A percentile compares a stretch with the other conserved stretches of the same genome.
phyloP scores from a whole-genome alignment of 2,113 vertebrate species.

The Rhynchomys soricoides region DNA sequence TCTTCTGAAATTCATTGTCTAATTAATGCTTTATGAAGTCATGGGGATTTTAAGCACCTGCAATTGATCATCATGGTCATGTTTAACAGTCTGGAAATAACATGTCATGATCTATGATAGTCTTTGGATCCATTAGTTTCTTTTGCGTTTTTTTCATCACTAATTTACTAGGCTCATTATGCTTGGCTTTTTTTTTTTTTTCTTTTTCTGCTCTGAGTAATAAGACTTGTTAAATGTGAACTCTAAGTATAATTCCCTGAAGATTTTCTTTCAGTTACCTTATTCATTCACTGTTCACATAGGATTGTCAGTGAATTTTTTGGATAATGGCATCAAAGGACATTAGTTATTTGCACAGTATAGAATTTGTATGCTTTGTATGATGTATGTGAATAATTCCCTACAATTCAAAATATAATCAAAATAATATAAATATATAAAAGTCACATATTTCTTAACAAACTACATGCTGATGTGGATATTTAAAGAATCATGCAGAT shows the following conservation, averaged over 20 bases:
- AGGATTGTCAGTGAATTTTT: not conserved
- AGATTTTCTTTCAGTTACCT: conserved; percentile 27
- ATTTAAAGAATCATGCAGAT: not conserved
- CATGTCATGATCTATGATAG: conserved; percentile 69
- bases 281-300: conserved; percentile 32
- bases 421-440: not conserved
- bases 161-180: conserved; percentile 29
- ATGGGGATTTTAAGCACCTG: conserved; percentile 74
- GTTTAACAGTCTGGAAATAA: conserved; percentile 78
- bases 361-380: not conserved
- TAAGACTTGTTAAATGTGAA: conserved; percentile 43
- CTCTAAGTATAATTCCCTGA: conserved; percentile 53
- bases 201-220: conserved; percentile 12
- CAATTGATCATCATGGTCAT: conserved; percentile 55
- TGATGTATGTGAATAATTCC: not conserved
- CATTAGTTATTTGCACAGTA: not conserved
- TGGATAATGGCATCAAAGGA: not conserved
- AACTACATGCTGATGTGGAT: not conserved
- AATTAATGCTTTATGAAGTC: conserved; percentile 75
- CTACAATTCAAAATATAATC: not conserved
- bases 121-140: conserved; percentile 61
- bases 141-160: conserved; percentile 62
- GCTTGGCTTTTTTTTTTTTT: not conserved
- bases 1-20: conserved; percentile 69
- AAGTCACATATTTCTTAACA: not conserved